Percentiles rank a stretch among this genome's conserved stretches.
Evolutionary conservation across 2,888 invertebrate species (phyloP).

Genomic region (Clostera curtula): DNA sequence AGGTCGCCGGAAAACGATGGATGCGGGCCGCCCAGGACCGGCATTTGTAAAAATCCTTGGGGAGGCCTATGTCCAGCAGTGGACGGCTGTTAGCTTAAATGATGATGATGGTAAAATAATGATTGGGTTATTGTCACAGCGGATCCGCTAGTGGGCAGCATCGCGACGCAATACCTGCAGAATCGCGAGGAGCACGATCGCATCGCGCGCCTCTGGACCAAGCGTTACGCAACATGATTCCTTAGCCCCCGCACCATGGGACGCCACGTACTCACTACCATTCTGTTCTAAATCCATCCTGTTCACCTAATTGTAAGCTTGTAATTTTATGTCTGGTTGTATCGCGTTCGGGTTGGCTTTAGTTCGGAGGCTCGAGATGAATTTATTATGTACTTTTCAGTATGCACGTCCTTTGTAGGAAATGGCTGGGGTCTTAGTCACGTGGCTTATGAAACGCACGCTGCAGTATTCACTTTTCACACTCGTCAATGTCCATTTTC

Average conservation of each 20-base stretch:
- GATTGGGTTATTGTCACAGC: slow-evolving; percentile 73
- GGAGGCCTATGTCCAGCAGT: no score
- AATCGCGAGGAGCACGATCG: slow-evolving; percentile 98
- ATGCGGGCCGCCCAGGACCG: no score
- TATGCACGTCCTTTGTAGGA: no score
- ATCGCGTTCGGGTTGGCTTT: slow-evolving; percentile 27
- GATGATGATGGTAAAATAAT: not conserved
- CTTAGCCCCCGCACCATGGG: slow-evolving; percentile 32
- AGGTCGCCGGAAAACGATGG: no score
- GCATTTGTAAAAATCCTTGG: no score
- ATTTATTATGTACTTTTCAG: no score
- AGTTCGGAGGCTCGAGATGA: slow-evolving; percentile 10
- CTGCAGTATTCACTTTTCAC: no score
- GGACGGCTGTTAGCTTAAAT: no score
- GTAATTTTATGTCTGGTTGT: slow-evolving; percentile 31
- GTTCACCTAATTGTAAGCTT: slow-evolving; percentile 53
- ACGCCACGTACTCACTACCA: slow-evolving; percentile 48
- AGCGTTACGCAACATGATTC: slow-evolving; percentile 95
- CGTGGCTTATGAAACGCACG: no score
- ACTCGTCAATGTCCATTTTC: no score
- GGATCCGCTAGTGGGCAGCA: slow-evolving; percentile 97
- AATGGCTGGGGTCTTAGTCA: no score
- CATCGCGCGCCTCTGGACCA: slow-evolving; percentile 98
- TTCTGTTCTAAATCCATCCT: slow-evolving; percentile 63
- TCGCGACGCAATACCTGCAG: slow-evolving; percentile 98